These are phyloP conservation scores for Lordiphosa stackelbergi DNA, from an alignment of 1,140 invertebrate species.

Conservation along the genomic window DNA sequence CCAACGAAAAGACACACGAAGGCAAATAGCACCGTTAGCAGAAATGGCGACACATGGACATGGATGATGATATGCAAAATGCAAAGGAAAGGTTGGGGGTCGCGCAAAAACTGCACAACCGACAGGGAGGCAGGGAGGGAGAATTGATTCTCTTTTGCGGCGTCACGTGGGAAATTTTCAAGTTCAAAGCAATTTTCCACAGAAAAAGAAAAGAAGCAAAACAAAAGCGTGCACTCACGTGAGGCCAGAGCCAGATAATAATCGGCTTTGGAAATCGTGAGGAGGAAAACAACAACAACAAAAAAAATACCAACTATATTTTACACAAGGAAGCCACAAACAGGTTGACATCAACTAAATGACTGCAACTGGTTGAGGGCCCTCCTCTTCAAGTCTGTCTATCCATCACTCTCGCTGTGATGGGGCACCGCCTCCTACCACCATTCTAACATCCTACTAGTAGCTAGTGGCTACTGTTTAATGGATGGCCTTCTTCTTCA, in stretches of 20 bases:
- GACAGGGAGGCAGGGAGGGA: slow-evolving; percentile 20
- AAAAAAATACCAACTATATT: slow-evolving; percentile 25
- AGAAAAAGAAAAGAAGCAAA: slow-evolving; percentile 37
- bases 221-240: slow-evolving; percentile 69
- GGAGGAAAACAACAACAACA: slow-evolving; percentile 17
- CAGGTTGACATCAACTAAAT: slow-evolving; percentile 33
- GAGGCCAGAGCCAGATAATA: slow-evolving; percentile 57
- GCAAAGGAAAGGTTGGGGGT: slow-evolving; percentile 19
- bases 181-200: slow-evolving; percentile 72
- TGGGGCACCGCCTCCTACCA: background rate
- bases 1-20: slow-evolving; percentile 8
- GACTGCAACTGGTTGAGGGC: slow-evolving; percentile 24
- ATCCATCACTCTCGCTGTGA: slow-evolving; percentile 10
- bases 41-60: slow-evolving; percentile 14
- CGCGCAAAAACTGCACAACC: slow-evolving; percentile 29
- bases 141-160: slow-evolving; percentile 38
- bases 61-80: slow-evolving; percentile 62
- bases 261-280: slow-evolving; percentile 70
- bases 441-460: no score
- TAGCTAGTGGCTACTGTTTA: slow-evolving; percentile 36
- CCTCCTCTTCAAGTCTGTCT: slow-evolving; percentile 4
- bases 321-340: slow-evolving; percentile 33
- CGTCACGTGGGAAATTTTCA: slow-evolving; percentile 74
- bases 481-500: slow-evolving; percentile 40
- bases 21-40: slow-evolving; percentile 43